Base-by-base conservation (phyloP, 2,888 invertebrate species). In the Tethea ocularis region DNA sequence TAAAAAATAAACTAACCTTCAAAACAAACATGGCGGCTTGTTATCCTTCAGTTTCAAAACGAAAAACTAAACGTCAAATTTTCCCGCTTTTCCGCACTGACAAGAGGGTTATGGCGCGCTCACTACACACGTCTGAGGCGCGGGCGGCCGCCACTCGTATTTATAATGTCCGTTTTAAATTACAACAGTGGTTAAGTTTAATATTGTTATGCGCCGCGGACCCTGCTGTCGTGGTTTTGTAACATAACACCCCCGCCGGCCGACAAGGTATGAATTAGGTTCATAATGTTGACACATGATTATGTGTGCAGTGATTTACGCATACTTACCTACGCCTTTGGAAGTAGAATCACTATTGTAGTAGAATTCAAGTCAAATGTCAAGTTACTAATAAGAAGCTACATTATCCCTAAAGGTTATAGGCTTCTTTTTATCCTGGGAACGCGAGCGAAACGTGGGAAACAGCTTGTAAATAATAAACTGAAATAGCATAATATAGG, bases 151-250 rank as follows among this genome's bases (percentile, higher is more conserved):
- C 75, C 78, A 84, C 90, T 82, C 87, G 89, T 92, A 92, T 92
- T 90, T 92, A 92, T 92, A 92, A 92, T 82, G 89, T 92, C 84
- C 59, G 66, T 77, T 77, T n/a, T 83, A 82, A 80, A 81, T 87
- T 87, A 82, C 88, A 86, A 84, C 86, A 86, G 83, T 72, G 75
- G 72, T 74, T 68, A 68, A 41, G 66, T 72, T 70, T 75, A 74
- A 87, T 86, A 89, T 89, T 86, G 86, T 89, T 86, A 90, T 92
- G 88, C 91, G 78, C 78, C 71, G 76, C 85, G 79, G 74, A 81
- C 83, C 89, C 88, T 86, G 80, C 78, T 38, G 7, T 38, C 70
- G 77, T 59, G 80, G 83, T 87, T 85, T 88, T 82, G 91, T 86
- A 91, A 91, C 75, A 69, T 71, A 78, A 86, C 86, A 86, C 87